Conservation (phyloP, 2,888 invertebrate genomes). For the Beris chalybata region DNA sequence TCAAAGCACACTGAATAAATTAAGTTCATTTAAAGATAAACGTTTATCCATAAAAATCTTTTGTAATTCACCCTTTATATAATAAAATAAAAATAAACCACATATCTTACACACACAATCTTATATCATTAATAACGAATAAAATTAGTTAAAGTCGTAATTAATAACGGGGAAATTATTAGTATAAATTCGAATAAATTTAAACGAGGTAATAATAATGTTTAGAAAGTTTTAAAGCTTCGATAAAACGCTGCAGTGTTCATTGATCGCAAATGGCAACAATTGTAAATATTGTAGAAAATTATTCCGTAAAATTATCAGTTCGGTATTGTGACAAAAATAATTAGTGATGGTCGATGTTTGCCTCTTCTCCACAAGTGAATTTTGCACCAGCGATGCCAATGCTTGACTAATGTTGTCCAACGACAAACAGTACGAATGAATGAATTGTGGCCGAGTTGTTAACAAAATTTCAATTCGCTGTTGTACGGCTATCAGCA, state of each 20-base stretch:
- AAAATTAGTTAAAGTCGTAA: no score
- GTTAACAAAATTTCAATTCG: slow-evolving; percentile 60
- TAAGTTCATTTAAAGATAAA: no score
- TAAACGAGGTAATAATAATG: slow-evolving; percentile 13
- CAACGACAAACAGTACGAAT: slow-evolving; percentile 75
- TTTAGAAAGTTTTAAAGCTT: slow-evolving; percentile 26
- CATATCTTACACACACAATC: no score
- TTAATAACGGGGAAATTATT: no score
- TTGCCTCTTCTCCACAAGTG: slow-evolving; percentile 50
- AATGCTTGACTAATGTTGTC: slow-evolving; percentile 65
- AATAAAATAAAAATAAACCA: no score
- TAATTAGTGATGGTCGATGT: slow-evolving; percentile 19
- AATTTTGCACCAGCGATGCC: slow-evolving; percentile 58
- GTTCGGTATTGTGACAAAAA: slow-evolving; percentile 38
- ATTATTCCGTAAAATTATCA: slow-evolving; percentile 45
- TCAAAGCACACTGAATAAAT: no score
- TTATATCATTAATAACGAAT: no score
- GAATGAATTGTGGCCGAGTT: slow-evolving; percentile 55
- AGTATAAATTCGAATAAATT: no score
- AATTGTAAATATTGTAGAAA: slow-evolving; percentile 50
- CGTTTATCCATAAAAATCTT: no score
- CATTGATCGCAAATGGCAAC: slow-evolving; percentile 50
- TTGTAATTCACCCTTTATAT: no score
- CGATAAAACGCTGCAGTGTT: slow-evolving; percentile 17
- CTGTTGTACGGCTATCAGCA: slow-evolving; percentile 63